Conservation (phyloP, 2,797 vertebrate species). For the Muraenolepis orangiensis region DNA sequence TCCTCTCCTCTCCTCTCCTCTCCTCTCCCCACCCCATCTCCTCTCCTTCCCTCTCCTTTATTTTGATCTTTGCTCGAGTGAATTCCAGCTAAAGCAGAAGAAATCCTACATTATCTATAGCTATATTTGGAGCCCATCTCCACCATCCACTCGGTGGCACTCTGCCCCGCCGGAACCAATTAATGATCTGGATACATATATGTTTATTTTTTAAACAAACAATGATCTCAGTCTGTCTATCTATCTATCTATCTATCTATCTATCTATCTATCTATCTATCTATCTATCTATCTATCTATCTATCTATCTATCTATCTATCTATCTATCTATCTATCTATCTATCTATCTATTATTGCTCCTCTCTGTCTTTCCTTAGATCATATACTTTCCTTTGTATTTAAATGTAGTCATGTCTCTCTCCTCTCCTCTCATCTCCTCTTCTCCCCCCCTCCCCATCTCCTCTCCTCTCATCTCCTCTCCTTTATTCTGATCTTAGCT, state of each 20-base stretch:
- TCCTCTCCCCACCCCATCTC: too few species aligned
- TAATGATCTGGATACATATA: conserved; percentile 30
- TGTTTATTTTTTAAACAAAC: neutral
- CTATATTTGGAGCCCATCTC: conserved; percentile 70
- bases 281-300: neutral
- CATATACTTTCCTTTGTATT: neutral
- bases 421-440: neutral
- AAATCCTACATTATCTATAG: conserved; percentile 57
- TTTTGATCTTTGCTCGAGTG: too few species aligned
- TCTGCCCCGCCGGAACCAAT: conserved; percentile 29
- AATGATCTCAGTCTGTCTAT: conserved; percentile 1
- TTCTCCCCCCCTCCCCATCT: neutral
- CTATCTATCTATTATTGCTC: too few species aligned
- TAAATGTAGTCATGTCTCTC: neutral
- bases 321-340: too few species aligned
- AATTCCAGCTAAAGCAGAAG: conserved; percentile 68
- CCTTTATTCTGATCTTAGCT: conserved; percentile 36
- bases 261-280: neutral
- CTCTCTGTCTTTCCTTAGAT: neutral
- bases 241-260: conserved; percentile 11
- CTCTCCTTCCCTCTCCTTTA: too few species aligned
- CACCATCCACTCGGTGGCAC: conserved; percentile 48
- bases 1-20: too few species aligned
- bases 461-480: neutral
- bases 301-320: too few species aligned